These are phyloP conservation scores for Chymomyza procnemis DNA, from an alignment of 2,888 invertebrate species.

Conservation along the genomic window DNA sequence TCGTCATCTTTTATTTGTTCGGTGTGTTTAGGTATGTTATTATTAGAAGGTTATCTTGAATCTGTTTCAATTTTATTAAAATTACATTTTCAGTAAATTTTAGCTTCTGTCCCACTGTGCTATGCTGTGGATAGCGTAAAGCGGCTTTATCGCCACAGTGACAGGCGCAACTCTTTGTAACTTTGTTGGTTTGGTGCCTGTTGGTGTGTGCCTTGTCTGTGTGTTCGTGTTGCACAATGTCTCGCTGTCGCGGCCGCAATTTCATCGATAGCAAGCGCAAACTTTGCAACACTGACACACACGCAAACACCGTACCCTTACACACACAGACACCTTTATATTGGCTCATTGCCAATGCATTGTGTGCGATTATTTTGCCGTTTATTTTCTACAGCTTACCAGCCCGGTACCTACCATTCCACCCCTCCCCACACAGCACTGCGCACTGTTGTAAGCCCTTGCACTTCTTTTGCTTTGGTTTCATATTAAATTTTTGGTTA, in stretches of 20 bases:
- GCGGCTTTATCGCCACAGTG: conserved; percentile 41
- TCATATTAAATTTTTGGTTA: conserved; percentile 75
- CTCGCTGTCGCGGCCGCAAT: conserved; percentile 56
- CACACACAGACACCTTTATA: conserved; percentile 20
- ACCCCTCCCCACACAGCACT: neutral
- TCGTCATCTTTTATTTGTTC: no score
- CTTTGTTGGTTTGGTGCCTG: neutral
- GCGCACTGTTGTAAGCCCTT: neutral
- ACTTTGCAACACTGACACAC: conserved; percentile 37
- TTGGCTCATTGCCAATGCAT: conserved; percentile 73
- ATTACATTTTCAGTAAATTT: neutral
- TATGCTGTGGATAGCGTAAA: neutral
- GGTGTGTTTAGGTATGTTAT: no score
- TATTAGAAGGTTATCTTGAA: no score
- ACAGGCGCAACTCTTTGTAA: neutral
- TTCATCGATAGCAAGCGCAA: conserved; percentile 65
- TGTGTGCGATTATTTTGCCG: conserved; percentile 75
- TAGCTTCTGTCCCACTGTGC: neutral
- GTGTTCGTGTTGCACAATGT: neutral
- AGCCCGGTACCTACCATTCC: conserved; percentile 27
- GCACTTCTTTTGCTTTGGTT: conserved; percentile 18
- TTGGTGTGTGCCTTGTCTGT: neutral
- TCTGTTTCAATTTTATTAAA: no score
- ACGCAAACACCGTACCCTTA: conserved; percentile 14
- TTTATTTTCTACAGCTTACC: conserved; percentile 55